Evolutionary conservation across 1,140 invertebrate genomes (phyloP), one percentile per base, ranked within the genome.

Genomic region (Brachionus manjavacas): DNA sequence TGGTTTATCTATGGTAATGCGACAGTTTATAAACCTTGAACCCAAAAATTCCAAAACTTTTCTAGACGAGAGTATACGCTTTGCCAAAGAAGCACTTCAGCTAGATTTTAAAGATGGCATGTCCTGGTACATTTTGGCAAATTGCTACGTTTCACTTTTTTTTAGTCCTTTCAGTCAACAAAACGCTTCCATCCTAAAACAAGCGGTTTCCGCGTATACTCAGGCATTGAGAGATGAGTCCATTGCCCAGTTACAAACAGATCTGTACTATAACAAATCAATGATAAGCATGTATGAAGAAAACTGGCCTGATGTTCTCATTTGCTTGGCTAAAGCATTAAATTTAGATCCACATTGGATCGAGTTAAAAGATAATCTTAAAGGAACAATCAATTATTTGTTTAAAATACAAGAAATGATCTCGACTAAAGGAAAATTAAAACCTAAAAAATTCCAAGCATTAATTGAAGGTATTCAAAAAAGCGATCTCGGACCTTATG

Each of bases 231-330:
- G 93, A 88, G 93, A 92, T 87, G 94, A 95, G 89, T 89, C 92
- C 20, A 89, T 93, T 8, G 92, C 94, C 1, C 92, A 89, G 87
- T 92, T 92, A 85, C 93, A 94, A 87, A 92, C 94, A 1, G 94
- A 95, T 91, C 91, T 96, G 43, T 93, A 94, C 91, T 95, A 93
- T 87, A 96, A 95, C 88, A 93, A 94, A 91, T 94, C 92, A 79
- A 92, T 94, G 86, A 94, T 95, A 91, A 92, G 88, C 88, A 64
- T 25, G 74, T 78, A 84, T 89, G 93, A 94, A 89, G 94, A 95
- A 89, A 91, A 93, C 79, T 95, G 93, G 89, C 88, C 91, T 85
- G 88, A 91, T 86, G 93, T 94, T 3, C 87, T 95, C 46, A 90
- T 92, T 84, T 92, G 92, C 46, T 94, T 94, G 86, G 87, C 91